Evolutionary conservation across 92 coral and sea anemone genomes (phyloP).

Genomic region (Phenganax stokvisi): DNA sequence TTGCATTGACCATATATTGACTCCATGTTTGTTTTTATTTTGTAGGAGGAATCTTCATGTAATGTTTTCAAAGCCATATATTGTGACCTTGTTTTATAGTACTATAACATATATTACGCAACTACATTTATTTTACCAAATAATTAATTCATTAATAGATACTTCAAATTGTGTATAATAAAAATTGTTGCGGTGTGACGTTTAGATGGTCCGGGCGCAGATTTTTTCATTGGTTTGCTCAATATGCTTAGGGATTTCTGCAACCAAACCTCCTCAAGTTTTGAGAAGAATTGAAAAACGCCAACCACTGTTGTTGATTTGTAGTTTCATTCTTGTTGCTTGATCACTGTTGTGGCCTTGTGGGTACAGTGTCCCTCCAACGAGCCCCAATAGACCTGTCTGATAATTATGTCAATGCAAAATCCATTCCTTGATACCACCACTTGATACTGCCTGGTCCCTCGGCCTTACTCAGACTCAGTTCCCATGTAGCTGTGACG

Average conservation of each 20-base stretch:
- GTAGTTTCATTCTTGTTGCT: background rate
- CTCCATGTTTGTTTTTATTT: background rate
- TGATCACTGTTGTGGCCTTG: too few relatives aligned
- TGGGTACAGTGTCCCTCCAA: too few relatives aligned
- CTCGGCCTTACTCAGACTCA: too few relatives aligned
- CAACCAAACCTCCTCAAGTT: too few relatives aligned
- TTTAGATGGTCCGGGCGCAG: too few relatives aligned
- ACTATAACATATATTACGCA: background rate
- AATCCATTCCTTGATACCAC: too few relatives aligned
- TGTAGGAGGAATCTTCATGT: constrained; percentile 14
- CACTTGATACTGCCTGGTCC: too few relatives aligned
- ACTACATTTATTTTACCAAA: constrained; percentile 1
- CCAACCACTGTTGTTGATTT: background rate
- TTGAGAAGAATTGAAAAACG: background rate
- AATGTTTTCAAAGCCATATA: background rate
- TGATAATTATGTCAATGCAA: too few relatives aligned
- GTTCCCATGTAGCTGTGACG: too few relatives aligned
- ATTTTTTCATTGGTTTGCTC: too few relatives aligned
- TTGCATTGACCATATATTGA: background rate
- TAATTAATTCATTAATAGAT: background rate
- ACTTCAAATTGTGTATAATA: background rate
- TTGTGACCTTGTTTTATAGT: background rate
- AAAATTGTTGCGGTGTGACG: background rate
- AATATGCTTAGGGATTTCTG: too few relatives aligned
- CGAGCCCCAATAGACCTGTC: too few relatives aligned